Evolutionary conservation across 2,113 vertebrate genomes (phyloP).

Genomic region (Podilymbus podiceps): DNA sequence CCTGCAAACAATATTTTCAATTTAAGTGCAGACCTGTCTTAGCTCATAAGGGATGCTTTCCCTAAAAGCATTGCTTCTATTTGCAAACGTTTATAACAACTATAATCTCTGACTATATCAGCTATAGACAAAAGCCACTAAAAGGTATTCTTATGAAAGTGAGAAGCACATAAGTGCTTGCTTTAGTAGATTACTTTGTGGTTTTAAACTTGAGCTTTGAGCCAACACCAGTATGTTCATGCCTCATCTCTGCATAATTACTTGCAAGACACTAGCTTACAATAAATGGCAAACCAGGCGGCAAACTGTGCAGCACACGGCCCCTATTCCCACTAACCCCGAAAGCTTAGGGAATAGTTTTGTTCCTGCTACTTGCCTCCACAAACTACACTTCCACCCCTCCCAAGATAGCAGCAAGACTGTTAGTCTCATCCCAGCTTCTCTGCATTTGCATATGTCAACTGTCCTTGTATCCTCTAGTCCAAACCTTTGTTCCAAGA

Average conservation of each 20-base stretch:
- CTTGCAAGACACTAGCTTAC: neutral
- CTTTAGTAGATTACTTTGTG: neutral
- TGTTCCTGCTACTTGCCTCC: neutral
- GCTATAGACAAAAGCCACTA: neutral
- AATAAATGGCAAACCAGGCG: neutral
- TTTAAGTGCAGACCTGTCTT: neutral
- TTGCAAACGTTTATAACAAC: neutral
- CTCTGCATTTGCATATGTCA: neutral
- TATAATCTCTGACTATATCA: too few relatives aligned
- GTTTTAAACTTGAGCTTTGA: neutral
- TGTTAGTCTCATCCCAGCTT: neutral
- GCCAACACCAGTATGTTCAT: neutral
- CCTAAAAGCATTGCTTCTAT: neutral
- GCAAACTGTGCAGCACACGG: neutral
- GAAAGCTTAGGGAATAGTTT: neutral
- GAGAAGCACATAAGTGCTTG: neutral
- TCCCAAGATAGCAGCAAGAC: neutral
- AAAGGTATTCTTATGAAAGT: neutral
- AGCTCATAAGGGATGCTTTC: neutral
- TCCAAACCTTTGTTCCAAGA: neutral
- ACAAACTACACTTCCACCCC: neutral
- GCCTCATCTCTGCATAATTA: neutral
- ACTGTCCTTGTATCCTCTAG: neutral
- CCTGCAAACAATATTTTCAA: neutral
- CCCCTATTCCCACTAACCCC: neutral